Evolutionary conservation across 2,113 vertebrate species (phyloP).

Genomic region (Tragelaphus strepsiceros): DNA sequence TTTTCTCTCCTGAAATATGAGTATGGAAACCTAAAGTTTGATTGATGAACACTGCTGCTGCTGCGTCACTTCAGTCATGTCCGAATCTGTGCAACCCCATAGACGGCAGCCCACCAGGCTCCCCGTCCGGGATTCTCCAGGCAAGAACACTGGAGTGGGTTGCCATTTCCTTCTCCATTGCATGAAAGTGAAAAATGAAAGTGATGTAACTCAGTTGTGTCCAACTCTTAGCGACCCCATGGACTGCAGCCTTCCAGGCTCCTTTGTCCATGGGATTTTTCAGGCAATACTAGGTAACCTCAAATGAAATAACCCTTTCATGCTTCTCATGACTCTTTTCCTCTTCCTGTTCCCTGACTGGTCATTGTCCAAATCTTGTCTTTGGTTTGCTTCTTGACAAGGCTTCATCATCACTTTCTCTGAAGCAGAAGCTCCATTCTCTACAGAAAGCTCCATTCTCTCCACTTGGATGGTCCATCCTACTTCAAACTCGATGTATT

Average conservation of each 20-base stretch:
- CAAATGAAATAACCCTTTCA: neutral
- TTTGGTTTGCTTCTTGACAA: neutral
- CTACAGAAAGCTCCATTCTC: neutral
- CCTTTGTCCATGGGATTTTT: no score
- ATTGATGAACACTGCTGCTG: neutral
- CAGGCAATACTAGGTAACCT: neutral
- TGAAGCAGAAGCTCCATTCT: neutral
- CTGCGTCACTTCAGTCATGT: accelerated
- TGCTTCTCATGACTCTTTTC: neutral
- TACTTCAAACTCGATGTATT: neutral
- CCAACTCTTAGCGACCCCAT: accelerated
- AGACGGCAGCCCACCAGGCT: no score
- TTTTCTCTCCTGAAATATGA: neutral
- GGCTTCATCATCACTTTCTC: neutral
- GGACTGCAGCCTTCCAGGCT: no score
- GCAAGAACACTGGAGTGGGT: no score
- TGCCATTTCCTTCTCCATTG: no score
- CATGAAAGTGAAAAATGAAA: no score
- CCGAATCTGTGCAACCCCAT: accelerated
- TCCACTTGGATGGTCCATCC: neutral
- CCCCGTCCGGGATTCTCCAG: no score
- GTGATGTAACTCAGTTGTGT: no score
- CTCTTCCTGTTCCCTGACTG: neutral
- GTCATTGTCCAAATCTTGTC: neutral
- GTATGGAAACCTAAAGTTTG: neutral